Base-by-base conservation (phyloP, 2,888 invertebrate genomes). In the Mimachlamys varia region DNA sequence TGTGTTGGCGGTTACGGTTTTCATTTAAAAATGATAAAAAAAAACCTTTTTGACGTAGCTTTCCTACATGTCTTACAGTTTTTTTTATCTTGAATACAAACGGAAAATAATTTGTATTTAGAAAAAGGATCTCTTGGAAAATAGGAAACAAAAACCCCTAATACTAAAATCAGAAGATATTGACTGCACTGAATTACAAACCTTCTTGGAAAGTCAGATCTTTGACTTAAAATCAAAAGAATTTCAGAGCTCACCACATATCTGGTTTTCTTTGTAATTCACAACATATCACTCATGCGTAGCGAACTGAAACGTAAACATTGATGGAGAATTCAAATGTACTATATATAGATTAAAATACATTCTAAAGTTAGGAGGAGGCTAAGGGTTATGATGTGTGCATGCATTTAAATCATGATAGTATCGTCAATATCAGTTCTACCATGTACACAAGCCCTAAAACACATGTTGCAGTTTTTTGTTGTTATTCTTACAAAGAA, bases 341-440 rank as follows among this genome's bases (percentile, higher is more conserved):
- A 76, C 76, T 76, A 76, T 76, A 76, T 76, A 76, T 76, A 76
- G 76, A 76, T 76, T 76, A 76, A 76, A 76, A 76, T 76, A 76
- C 76, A 76, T 76, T 76, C 76, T 76, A 76, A 76, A 76, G 76
- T 76, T 33, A 76, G 33, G 33, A 15, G 76, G 10, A 76, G 76
- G 76, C 4, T 27, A 76, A 76, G 76, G 76, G 76, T 76, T 76
- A 76, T 76, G 76, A 76, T 33, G 76, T 76, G 33, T 33, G 76
- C 22, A 76, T 76, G 76, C 13, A 76, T 76, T 13, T 27, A 76
- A 76, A 27, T 10, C 27, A 2, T 27, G 76, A 76, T 76, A 76
- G 76, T 76, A 33, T 27, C 10, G 12, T 76, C 27, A 33, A 76
- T 76, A 76, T 76, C 76, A 58, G 2, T 22, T 58, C 19, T 58